Evolutionary conservation across 2,113 vertebrate genomes (phyloP).

Genomic region (Syrrhaptes paradoxus): DNA sequence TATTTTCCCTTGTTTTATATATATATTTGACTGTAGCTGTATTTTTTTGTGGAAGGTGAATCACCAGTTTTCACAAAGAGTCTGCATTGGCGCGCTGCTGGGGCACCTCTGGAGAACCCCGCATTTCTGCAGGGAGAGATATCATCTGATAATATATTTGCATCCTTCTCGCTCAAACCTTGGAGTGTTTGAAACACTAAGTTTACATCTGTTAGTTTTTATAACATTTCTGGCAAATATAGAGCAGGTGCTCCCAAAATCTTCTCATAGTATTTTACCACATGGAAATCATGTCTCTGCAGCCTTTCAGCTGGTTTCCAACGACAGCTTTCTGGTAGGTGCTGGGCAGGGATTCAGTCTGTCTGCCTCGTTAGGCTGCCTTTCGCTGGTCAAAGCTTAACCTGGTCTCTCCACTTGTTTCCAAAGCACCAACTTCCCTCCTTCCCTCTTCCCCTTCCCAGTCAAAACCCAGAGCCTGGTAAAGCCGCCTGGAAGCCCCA

Average conservation of each 20-base stretch:
- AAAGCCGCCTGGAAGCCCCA: not conserved
- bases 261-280: not conserved
- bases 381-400: not conserved
- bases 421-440: not conserved
- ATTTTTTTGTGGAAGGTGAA: not conserved
- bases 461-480: not conserved
- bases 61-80: not conserved
- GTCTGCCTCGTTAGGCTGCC: not conserved
- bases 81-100: not conserved
- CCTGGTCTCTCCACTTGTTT: not conserved
- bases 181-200: not conserved
- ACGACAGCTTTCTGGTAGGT: not conserved
- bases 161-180: not conserved
- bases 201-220: not conserved
- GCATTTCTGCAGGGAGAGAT: not conserved
- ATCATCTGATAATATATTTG: not conserved
- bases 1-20: not conserved
- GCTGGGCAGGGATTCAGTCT: not conserved
- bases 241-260: not conserved
- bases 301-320: not conserved
- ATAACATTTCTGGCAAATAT: not conserved
- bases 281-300: not conserved
- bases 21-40: not conserved
- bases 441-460: not conserved
- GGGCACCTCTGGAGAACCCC: not conserved